A percentile compares a stretch with the other conserved stretches of the same genome.
These are phyloP conservation scores for Vulpes ferrilata DNA, from an alignment of 2,113 vertebrate genomes.

Conservation along the genomic window DNA sequence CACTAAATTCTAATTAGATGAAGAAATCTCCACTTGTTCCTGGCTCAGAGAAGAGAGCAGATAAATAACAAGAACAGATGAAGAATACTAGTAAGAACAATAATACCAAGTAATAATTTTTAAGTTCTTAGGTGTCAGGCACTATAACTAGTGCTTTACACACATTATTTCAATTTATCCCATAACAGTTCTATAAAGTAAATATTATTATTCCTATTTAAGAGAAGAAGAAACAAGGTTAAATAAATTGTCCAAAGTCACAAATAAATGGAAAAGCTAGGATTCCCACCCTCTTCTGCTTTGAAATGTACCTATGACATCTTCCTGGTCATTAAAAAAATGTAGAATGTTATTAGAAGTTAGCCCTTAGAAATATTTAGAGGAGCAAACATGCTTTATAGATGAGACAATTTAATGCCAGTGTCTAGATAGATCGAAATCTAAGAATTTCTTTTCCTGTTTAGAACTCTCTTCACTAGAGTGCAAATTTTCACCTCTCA, in stretches of 20 bases:
- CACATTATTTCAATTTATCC: not conserved
- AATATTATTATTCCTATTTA: not conserved
- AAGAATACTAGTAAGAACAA: not conserved
- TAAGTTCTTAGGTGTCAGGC: not conserved
- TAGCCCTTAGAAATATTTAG: not conserved
- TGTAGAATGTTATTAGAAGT: not conserved
- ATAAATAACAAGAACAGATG: not conserved
- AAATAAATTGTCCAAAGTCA: not conserved
- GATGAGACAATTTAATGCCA: conserved; percentile 21
- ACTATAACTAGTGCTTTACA: not conserved
- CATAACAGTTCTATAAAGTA: not conserved
- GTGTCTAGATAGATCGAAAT: not conserved
- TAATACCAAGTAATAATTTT: not conserved
- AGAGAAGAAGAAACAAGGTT: not conserved
- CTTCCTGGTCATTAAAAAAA: not conserved
- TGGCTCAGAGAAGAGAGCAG: not conserved
- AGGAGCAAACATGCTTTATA: not conserved
- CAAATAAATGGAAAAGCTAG: not conserved
- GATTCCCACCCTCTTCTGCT: not conserved
- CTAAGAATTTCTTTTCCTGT: not conserved
- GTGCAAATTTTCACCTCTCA: conserved; percentile 62
- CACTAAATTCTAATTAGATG: not conserved
- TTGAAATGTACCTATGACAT: not conserved
- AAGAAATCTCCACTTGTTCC: not conserved
- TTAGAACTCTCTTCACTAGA: conserved; percentile 29